Evolutionary conservation across 2,888 invertebrate genomes (phyloP).

Genomic region (Acanthosoma haemorrhoidale): DNA sequence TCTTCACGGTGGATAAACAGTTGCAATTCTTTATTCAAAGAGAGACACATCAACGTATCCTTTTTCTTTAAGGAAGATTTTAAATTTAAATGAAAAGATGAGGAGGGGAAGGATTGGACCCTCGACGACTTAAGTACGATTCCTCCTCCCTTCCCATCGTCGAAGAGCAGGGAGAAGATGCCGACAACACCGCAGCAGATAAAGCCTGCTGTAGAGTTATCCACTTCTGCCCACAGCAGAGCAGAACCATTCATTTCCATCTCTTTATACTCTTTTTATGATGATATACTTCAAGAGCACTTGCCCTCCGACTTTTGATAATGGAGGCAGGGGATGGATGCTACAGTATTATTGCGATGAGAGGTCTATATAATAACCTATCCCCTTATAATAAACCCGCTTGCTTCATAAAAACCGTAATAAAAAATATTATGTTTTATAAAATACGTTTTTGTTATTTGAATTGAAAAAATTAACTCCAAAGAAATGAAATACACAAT

Average conservation of each 20-base stretch:
- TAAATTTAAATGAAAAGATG: not conserved
- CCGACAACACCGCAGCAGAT: not conserved
- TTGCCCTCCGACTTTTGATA: not conserved
- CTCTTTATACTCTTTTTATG: not conserved
- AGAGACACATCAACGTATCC: too few species aligned
- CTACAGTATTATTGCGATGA: not conserved
- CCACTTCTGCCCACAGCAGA: not conserved
- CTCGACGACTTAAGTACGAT: too few species aligned
- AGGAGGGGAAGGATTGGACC: not conserved
- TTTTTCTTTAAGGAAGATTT: not conserved
- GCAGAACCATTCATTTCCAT: slow-evolving; percentile 14
- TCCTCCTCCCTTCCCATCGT: not conserved
- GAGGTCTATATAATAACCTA: not conserved
- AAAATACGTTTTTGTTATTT: too few species aligned
- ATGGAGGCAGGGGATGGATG: not conserved
- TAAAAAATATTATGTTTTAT: too few species aligned
- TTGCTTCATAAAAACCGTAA: too few species aligned
- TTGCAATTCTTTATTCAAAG: too few species aligned
- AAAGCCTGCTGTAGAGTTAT: not conserved
- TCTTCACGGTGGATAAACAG: too few species aligned
- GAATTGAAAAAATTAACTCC: too few species aligned
- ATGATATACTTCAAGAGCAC: not conserved
- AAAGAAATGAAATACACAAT: too few species aligned
- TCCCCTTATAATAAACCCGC: too few species aligned
- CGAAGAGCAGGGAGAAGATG: not conserved